A percentile compares a stretch with the other conserved stretches of the same genome.
These are phyloP conservation scores for Philantomba maxwellii DNA, from an alignment of 2,113 vertebrate genomes.

Conservation along the genomic window DNA sequence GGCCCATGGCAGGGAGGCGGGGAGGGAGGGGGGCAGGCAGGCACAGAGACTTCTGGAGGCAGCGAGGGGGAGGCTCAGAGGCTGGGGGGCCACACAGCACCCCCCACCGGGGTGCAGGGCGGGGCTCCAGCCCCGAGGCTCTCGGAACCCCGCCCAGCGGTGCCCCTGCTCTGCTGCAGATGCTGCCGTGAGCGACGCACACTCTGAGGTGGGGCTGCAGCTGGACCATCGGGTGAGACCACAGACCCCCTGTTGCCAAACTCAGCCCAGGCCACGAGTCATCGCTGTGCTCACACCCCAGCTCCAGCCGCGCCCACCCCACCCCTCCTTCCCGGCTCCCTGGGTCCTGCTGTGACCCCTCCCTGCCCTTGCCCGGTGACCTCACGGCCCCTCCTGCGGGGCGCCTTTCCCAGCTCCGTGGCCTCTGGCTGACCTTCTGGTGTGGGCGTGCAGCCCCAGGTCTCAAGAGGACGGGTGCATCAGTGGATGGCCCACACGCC, in stretches of 20 bases:
- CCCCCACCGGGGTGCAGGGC: accelerated
- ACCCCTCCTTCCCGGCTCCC: accelerated
- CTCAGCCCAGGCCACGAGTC: accelerated
- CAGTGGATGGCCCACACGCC: accelerated
- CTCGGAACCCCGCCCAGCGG: not conserved
- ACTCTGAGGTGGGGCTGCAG: not conserved
- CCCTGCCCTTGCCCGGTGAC: not conserved
- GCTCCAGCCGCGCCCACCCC: accelerated
- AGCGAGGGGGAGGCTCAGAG: not conserved
- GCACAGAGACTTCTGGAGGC: no score
- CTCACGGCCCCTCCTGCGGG: accelerated
- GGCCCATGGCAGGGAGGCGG: no score
- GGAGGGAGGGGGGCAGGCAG: no score
- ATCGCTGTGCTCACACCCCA: not conserved
- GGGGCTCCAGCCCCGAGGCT: not conserved
- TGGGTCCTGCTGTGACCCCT: not conserved
- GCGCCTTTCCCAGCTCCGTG: no score
- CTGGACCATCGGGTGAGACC: not conserved
- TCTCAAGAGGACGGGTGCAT: not conserved
- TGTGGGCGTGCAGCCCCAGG: not conserved
- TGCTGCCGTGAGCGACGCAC: not conserved
- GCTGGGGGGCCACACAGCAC: accelerated
- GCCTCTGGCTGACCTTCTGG: not conserved
- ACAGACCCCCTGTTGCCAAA: no score
- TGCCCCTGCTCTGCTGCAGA: not conserved